Conservation (phyloP, 2,888 invertebrate genomes). For the Sphecodes monilicornis region DNA sequence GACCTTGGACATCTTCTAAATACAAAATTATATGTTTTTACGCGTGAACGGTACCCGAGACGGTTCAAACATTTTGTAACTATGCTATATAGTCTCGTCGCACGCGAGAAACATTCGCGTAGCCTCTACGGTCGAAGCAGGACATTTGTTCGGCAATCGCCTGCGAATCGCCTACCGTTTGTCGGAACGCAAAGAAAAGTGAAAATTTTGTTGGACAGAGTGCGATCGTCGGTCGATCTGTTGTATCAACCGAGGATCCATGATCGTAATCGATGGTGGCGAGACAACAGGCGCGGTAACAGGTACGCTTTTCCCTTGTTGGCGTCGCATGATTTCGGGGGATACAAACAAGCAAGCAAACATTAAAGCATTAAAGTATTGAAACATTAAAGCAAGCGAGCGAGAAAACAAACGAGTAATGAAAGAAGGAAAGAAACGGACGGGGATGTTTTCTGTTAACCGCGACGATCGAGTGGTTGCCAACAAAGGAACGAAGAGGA, state of each 20-base stretch:
- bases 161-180: background rate
- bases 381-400: background rate
- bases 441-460: background rate
- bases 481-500: background rate
- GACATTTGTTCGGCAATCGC: background rate
- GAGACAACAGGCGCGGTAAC: background rate
- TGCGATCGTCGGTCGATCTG: conserved; percentile 1
- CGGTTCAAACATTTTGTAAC: background rate
- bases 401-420: background rate
- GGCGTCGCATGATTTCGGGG: conserved; percentile 29
- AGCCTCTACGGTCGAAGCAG: background rate
- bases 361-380: too few relatives aligned
- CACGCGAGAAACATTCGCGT: background rate
- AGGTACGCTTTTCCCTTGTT: conserved; percentile 29
- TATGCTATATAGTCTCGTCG: background rate
- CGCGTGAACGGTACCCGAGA: too few relatives aligned
- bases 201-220: background rate
- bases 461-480: conserved; percentile 20
- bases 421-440: background rate
- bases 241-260: conserved; percentile 32
- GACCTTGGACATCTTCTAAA: too few relatives aligned
- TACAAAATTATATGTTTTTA: too few relatives aligned
- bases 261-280: background rate
- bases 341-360: background rate
- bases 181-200: background rate